Conservation (phyloP, 2,888 invertebrate genomes). For the Zhuqinia jingwanae region DNA sequence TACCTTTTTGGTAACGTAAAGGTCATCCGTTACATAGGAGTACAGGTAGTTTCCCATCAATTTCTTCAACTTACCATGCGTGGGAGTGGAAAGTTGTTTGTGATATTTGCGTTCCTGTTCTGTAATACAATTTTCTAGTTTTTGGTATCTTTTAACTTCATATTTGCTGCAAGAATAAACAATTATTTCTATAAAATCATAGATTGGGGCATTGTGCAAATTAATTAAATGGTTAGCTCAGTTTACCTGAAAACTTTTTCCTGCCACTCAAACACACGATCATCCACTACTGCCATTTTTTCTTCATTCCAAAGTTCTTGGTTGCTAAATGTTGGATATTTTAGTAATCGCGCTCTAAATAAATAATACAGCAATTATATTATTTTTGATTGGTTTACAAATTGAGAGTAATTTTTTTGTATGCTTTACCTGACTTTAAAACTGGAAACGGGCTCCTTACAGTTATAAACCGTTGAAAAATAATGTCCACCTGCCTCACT, state of each 20-base stretch:
- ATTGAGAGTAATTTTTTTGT: no score
- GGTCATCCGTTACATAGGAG: constrained; percentile 60
- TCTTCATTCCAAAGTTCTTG: constrained; percentile 61
- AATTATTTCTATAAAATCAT: neutral
- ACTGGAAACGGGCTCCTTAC: constrained; percentile 49
- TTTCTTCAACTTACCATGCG: neutral
- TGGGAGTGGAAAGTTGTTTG: constrained; percentile 35
- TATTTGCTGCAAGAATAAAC: constrained; percentile 39
- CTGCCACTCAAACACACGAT: constrained; percentile 71
- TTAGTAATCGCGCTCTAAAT: constrained; percentile 67
- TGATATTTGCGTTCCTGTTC: constrained; percentile 65
- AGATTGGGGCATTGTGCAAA: neutral
- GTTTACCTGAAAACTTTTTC: constrained; percentile 70
- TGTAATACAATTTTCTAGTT: constrained; percentile 60
- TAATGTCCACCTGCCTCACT: constrained; percentile 52
- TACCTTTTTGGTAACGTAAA: constrained; percentile 54
- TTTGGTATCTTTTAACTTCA: constrained; percentile 60
- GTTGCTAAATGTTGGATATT: constrained; percentile 68
- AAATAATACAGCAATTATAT: no score
- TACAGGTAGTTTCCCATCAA: constrained; percentile 67
- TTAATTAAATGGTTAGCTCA: neutral
- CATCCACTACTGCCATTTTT: constrained; percentile 62
- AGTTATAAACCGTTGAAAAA: constrained; percentile 53
- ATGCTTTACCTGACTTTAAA: constrained; percentile 62
- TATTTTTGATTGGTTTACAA: no score